phyloP scores from a whole-genome alignment of 2,888 invertebrate species.

The Axea sp. region DNA sequence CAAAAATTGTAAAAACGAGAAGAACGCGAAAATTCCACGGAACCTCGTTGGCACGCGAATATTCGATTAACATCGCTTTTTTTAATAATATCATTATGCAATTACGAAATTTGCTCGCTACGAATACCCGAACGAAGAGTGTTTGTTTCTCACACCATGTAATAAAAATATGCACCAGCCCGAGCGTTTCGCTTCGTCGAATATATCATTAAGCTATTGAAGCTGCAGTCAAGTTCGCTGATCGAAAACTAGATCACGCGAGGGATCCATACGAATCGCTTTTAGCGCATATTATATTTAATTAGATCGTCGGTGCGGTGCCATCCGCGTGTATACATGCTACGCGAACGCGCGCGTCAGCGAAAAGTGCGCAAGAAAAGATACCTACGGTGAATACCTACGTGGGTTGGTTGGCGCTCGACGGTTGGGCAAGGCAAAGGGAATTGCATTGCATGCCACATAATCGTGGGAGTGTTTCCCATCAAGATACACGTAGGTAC shows the following conservation, averaged over 20 bases:
- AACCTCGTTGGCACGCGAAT: slow-evolving; percentile 22
- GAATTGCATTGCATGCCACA: slow-evolving; percentile 77
- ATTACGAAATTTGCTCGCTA: slow-evolving; percentile 39
- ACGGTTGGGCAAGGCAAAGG: slow-evolving; percentile 72
- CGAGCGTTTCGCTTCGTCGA: slow-evolving; percentile 27
- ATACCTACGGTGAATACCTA: slow-evolving; percentile 61
- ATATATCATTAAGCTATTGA: slow-evolving; percentile 59
- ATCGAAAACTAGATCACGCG: slow-evolving; percentile 60
- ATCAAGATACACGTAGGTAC: slow-evolving; percentile 76
- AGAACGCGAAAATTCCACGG: neutral
- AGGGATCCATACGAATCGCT: slow-evolving; percentile 40
- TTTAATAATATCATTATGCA: slow-evolving; percentile 37
- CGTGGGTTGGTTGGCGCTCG: slow-evolving; percentile 65
- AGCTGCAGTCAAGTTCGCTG: slow-evolving; percentile 36
- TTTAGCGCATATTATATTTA: slow-evolving; percentile 66
- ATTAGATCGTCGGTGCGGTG: slow-evolving; percentile 72
- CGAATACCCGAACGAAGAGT: slow-evolving; percentile 14
- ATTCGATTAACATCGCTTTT: slow-evolving; percentile 24
- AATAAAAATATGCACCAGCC: slow-evolving; percentile 47
- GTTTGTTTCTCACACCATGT: slow-evolving; percentile 57
- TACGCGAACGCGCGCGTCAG: slow-evolving; percentile 35
- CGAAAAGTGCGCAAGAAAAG: slow-evolving; percentile 55
- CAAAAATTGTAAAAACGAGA: too few species aligned
- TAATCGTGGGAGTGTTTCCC: slow-evolving; percentile 78
- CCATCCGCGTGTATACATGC: slow-evolving; percentile 50